These are phyloP conservation scores for Isotomurus palustris DNA, from an alignment of 2,888 invertebrate species.

Conservation along the genomic window DNA sequence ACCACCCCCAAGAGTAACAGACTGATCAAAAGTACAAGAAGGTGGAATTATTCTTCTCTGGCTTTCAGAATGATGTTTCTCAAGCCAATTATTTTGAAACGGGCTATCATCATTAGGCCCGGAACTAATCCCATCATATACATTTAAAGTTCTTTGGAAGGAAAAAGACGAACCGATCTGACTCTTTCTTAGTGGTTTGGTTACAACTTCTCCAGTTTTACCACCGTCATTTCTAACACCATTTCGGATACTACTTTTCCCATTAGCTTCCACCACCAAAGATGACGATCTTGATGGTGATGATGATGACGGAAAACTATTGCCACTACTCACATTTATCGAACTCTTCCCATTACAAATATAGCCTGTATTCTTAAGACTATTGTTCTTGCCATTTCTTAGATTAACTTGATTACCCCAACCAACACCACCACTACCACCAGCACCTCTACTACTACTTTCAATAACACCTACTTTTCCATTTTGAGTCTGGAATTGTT, in stretches of 20 bases:
- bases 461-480: too few relatives aligned
- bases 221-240: conserved; percentile 6
- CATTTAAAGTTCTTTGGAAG: conserved; percentile 3
- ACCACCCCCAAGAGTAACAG: too few relatives aligned
- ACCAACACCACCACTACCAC: too few relatives aligned
- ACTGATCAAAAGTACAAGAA: too few relatives aligned
- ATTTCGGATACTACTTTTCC: conserved; percentile 28
- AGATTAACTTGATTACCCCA: too few relatives aligned
- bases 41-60: too few relatives aligned
- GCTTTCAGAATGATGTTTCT: conserved; percentile 26
- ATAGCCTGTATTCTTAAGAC: too few relatives aligned
- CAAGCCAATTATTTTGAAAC: conserved; percentile 43
- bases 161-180: conserved; percentile 24
- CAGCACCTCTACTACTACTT: too few relatives aligned
- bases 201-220: conserved; percentile 11
- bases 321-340: conserved; percentile 15
- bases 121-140: conserved; percentile 3
- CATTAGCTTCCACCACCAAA: conserved; percentile 27
- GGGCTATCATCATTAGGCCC: conserved; percentile 43
- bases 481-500: too few relatives aligned
- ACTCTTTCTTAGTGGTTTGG: conserved; percentile 26
- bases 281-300: background rate
- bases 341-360: conserved; percentile 23
- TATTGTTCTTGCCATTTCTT: too few relatives aligned
- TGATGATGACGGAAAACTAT: conserved; percentile 6